Evolutionary conservation across 2,888 invertebrate genomes (phyloP).

Genomic region (Conomelus anceps): DNA sequence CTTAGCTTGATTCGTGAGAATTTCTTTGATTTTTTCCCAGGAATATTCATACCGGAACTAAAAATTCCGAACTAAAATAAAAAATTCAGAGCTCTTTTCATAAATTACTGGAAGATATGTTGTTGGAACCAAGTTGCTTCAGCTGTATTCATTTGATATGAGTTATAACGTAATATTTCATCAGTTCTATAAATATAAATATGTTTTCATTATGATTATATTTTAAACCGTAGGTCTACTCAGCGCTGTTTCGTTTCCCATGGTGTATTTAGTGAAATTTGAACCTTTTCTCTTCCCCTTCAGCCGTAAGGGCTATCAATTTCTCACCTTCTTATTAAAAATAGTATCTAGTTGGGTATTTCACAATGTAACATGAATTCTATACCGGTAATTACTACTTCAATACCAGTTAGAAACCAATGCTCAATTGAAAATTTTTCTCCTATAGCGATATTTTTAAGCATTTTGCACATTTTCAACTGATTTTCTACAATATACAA

Average conservation of each 20-base stretch:
- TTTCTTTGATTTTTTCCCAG: not conserved
- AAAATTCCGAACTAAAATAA: no score
- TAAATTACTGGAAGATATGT: not conserved
- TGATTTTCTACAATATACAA: not conserved
- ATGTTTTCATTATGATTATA: not conserved
- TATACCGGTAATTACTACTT: not conserved
- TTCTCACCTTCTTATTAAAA: not conserved
- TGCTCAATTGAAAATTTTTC: not conserved
- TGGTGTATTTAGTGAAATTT: not conserved
- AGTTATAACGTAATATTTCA: not conserved
- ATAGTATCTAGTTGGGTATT: not conserved
- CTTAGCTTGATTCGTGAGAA: not conserved
- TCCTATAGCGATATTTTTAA: no score
- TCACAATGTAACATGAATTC: not conserved
- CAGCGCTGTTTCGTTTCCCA: not conserved
- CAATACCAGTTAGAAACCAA: not conserved
- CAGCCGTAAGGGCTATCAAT: no score
- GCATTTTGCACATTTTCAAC: not conserved
- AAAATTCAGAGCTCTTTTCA: not conserved
- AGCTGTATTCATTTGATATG: not conserved
- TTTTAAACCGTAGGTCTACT: not conserved
- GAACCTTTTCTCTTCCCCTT: no score
- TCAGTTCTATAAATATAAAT: not conserved
- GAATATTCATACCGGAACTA: no score
- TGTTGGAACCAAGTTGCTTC: not conserved